Conservation (phyloP, 2,888 invertebrate genomes). For the Plebejus anna region DNA sequence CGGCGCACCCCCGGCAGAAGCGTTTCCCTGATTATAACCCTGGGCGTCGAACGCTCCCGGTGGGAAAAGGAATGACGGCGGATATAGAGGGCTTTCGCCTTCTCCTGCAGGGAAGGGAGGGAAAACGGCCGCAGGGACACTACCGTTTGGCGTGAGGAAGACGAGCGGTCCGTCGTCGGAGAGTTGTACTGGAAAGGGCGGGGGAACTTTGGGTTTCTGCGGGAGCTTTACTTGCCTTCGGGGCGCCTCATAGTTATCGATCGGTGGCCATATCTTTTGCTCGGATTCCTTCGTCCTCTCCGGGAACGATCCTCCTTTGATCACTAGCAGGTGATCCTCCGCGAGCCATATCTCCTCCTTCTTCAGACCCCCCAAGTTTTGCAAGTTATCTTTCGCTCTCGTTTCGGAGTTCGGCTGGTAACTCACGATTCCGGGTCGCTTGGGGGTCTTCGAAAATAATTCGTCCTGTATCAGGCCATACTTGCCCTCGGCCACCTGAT, state of each 20-base stretch:
- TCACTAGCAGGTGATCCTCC: constrained; percentile 91
- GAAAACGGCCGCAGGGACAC: constrained; percentile 85
- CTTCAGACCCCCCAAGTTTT: constrained; percentile 89
- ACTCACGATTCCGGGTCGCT: constrained; percentile 90
- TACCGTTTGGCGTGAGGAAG: constrained; percentile 90
- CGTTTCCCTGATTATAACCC: constrained; percentile 83
- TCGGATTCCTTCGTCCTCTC: constrained; percentile 70
- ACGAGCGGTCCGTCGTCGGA: constrained; percentile 91
- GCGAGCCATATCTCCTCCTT: constrained; percentile 94
- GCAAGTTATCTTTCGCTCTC: constrained; percentile 86
- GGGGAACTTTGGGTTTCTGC: constrained; percentile 89
- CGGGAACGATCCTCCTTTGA: constrained; percentile 88
- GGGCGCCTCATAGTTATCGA: constrained; percentile 91
- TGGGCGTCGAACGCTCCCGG: constrained; percentile 75
- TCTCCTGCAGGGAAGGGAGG: constrained; percentile 83
- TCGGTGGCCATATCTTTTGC: constrained; percentile 85
- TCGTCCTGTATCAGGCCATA: constrained; percentile 93
- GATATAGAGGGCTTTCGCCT: constrained; percentile 76
- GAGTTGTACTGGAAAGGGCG: constrained; percentile 96
- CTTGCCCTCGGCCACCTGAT: constrained; percentile 94
- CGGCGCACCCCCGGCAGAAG: constrained; percentile 83
- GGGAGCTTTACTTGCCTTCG: constrained; percentile 92
- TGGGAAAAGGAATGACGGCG: constrained; percentile 81
- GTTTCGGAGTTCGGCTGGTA: constrained; percentile 90
- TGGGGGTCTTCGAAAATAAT: constrained; percentile 84